Conservation (phyloP, 2,113 vertebrate genomes). For the Candoia aspera region DNA sequence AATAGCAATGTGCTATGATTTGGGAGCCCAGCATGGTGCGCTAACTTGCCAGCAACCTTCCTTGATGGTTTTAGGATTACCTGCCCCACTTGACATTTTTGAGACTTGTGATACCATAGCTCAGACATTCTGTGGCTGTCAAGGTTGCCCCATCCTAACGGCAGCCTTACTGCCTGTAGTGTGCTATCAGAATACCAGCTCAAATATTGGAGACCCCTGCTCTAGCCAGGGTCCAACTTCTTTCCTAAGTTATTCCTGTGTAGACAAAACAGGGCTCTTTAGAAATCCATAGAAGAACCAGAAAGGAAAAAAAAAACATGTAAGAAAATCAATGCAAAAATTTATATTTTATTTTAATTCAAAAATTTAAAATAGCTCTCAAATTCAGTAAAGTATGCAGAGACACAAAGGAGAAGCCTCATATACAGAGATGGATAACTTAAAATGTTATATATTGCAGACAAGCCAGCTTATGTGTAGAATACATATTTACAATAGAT, state of each 20-base stretch:
- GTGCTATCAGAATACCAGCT: not conserved
- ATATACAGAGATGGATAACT: constrained; percentile 99
- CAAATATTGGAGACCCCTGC: not conserved
- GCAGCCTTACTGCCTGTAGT: not conserved
- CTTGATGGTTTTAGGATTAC: not conserved
- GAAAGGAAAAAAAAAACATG: constrained; percentile 28
- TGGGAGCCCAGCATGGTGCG: not conserved
- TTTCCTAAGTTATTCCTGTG: not conserved
- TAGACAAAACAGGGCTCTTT: not conserved
- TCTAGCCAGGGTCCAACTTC: not conserved
- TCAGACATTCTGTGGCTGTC: not conserved
- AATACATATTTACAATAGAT: constrained; percentile 96
- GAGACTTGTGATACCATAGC: not conserved
- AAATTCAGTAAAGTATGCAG: constrained; percentile 96
- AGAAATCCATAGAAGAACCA: constrained; percentile 1
- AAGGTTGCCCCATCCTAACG: not conserved
- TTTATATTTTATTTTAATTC: constrained; percentile 95
- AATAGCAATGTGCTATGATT: not conserved
- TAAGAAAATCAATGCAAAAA: constrained; percentile 83
- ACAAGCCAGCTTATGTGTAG: constrained; percentile 89
- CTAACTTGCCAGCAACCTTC: not conserved
- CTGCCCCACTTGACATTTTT: not conserved
- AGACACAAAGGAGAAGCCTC: constrained; percentile 95
- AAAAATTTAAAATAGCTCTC: constrained; percentile 99
- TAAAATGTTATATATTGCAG: constrained; percentile 94